These are phyloP conservation scores for Drosophila monieri DNA, from an alignment of 2,888 invertebrate species.

Conservation along the genomic window DNA sequence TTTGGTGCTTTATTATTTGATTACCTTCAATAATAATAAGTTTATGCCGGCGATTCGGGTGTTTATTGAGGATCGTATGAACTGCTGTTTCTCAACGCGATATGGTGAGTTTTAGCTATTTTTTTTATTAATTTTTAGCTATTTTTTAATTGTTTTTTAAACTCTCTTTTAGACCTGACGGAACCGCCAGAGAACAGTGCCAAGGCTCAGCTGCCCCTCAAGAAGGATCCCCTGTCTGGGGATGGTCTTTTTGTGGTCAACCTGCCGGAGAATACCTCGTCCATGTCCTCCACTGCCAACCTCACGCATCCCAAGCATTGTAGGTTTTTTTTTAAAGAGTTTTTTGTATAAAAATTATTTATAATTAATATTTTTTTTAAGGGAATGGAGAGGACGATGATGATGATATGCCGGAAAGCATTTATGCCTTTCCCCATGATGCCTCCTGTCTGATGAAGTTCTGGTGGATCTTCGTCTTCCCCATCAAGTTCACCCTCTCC, in stretches of 20 bases:
- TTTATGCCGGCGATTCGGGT: conserved; percentile 83
- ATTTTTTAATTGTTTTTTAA: background rate
- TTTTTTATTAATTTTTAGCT: background rate
- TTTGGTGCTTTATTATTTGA: conserved; percentile 89
- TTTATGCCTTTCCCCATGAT: conserved; percentile 84
- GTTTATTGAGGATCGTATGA: conserved; percentile 83
- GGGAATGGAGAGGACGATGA: conserved; percentile 73
- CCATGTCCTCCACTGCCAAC: conserved; percentile 80
- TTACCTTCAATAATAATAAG: conserved; percentile 89
- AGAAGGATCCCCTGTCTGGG: conserved; percentile 81
- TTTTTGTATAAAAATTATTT: background rate
- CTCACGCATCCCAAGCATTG: conserved; percentile 80
- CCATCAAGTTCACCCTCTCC: conserved; percentile 87
- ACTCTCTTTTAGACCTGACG: conserved; percentile 80
- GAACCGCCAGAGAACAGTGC: conserved; percentile 83
- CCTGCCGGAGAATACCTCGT: conserved; percentile 80
- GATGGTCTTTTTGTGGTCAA: conserved; percentile 82
- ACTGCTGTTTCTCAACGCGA: conserved; percentile 82
- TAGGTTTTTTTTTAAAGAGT: conserved; percentile 56
- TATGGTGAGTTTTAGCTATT: conserved; percentile 74
- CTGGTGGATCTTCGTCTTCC: conserved; percentile 90
- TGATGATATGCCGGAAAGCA: conserved; percentile 69
- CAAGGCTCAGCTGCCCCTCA: conserved; percentile 82
- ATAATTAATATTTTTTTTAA: conserved; percentile 9
- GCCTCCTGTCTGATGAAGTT: conserved; percentile 67